phyloP scores from a whole-genome alignment of 2,113 vertebrate genomes.

The Alexandromys fortis region DNA sequence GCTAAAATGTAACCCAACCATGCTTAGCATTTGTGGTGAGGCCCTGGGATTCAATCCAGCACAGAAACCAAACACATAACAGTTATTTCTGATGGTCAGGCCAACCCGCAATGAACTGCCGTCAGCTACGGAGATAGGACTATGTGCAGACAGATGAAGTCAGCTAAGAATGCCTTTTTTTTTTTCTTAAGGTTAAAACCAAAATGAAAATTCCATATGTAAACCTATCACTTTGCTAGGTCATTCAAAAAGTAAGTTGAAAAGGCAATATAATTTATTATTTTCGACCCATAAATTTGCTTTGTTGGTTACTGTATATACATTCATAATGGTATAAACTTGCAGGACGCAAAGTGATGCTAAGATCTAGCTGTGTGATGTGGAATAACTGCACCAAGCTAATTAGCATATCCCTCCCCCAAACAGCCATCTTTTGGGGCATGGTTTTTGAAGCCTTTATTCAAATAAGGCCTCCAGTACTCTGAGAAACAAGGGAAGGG shows the following conservation, averaged over 20 bases:
- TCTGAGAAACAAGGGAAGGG: neutral
- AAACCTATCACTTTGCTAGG: neutral
- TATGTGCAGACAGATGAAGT: neutral
- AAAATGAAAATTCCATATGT: neutral
- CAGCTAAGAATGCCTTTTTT: neutral
- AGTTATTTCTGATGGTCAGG: neutral
- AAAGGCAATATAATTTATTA: neutral
- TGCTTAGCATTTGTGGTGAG: neutral
- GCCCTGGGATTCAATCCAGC: no score
- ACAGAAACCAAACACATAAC: neutral
- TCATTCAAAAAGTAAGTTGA: neutral
- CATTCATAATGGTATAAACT: no score
- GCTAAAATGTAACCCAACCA: neutral
- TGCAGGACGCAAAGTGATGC: neutral
- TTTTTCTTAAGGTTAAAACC: neutral
- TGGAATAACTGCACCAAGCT: neutral
- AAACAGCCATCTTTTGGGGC: neutral
- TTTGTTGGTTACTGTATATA: neutral
- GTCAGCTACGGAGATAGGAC: neutral
- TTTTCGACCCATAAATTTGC: neutral
- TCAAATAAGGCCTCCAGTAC: slow-evolving; percentile 10
- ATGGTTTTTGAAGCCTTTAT: neutral
- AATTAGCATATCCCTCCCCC: neutral
- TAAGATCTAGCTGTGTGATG: neutral
- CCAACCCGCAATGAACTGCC: neutral